Percentiles rank a stretch among this genome's conserved stretches.
Evolutionary conservation across 1,140 invertebrate species (phyloP).

Genomic region (Anagrus nilaparvatae): DNA sequence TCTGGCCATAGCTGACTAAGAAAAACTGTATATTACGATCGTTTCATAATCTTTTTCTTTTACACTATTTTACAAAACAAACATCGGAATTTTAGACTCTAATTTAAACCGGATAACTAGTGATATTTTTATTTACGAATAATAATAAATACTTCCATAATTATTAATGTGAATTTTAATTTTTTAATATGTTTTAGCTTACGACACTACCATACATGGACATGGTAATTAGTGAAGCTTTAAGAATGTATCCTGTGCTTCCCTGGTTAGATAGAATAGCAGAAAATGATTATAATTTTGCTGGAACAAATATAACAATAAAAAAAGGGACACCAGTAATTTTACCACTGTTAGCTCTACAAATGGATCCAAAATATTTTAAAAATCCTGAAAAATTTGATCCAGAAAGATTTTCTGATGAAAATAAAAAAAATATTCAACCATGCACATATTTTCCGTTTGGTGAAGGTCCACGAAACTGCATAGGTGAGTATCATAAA

Average conservation of each 20-base stretch:
- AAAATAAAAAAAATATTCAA: conserved; percentile 30
- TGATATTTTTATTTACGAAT: no score
- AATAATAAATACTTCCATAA: no score
- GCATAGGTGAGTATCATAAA: no score
- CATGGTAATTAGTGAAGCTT: conserved; percentile 38
- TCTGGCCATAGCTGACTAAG: no score
- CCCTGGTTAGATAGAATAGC: conserved; percentile 39
- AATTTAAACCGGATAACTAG: no score
- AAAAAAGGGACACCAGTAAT: conserved; percentile 35
- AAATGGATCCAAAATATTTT: conserved; percentile 45
- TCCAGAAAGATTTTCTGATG: conserved; percentile 52
- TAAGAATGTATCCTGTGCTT: conserved; percentile 48
- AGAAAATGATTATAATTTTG: conserved; percentile 33
- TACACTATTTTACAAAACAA: no score
- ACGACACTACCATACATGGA: conserved; percentile 11
- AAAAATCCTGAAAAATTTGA: conserved; percentile 54
- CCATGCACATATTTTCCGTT: conserved; percentile 47
- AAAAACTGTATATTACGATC: no score
- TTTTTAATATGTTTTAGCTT: no score
- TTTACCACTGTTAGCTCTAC: conserved; percentile 34
- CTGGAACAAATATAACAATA: conserved; percentile 29
- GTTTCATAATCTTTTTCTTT: no score
- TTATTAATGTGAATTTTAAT: no score
- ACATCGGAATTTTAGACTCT: no score
- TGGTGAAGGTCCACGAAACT: conserved; percentile 25